Base-by-base conservation (phyloP, 2,113 vertebrate genomes). In the Strigops habroptila region DNA sequence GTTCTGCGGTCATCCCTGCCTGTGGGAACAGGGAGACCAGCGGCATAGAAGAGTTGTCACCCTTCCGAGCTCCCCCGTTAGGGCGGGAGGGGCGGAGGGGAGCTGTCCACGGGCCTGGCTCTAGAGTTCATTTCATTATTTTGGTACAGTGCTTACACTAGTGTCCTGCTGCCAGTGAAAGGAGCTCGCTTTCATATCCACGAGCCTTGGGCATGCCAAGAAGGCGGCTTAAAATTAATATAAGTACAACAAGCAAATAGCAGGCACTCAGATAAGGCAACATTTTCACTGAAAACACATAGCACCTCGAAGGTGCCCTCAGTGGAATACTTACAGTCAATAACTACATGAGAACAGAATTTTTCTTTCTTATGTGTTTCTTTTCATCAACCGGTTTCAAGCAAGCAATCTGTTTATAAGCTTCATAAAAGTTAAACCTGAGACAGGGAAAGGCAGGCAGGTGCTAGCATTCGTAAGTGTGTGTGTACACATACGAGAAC, bases 71-170 rank as follows among this genome's bases (percentile, higher is more conserved):
- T 35, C 12, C 25, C 30, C 6, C 17, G 4, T 4, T 3, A 1
- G 53, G 30, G 2, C 35, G 35, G 46, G 2, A 3, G 43, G 2
- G 44, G 15, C 33, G 17, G 37, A 17, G 59, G 3, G 65, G 14
- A 12, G 55, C 49, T 15, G 14, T 4, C 48, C 2, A 28, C 17
- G 2, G 1, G 27, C 31, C 43, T 6, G 33, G 33, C 57, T 24
- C 33, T 15, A 3, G 57, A 59, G 22, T 35, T 35, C 7, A 24
- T 35, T 33, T 35, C 33, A 1, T 59, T 59, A 7, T 16, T 1
- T 12, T 15, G 27, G 28, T 25, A 2, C 41, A 0, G 0, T 0
- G 18, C 33, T 28, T 17, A 1, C 37, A 4, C 6, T 0, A 10
- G 11, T 12, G 65, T 22, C 48, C 35, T 15, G 65, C 65, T 24